Base-by-base conservation (phyloP, 2,113 vertebrate genomes). In the Dendrocopos noguchii region DNA sequence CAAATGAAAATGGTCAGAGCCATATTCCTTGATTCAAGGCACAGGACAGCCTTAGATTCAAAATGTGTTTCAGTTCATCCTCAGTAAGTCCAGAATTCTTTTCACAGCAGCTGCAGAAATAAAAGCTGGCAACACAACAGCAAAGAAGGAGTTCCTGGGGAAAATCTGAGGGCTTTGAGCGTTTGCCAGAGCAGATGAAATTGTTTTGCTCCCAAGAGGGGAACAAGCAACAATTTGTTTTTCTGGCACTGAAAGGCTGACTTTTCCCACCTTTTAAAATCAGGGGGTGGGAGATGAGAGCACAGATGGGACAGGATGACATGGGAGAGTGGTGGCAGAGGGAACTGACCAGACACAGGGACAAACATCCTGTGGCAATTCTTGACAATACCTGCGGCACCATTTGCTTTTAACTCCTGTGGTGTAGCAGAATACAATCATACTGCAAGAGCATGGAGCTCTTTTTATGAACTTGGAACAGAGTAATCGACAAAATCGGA, bases 221-320 rank as follows among this genome's bases (percentile, higher is more conserved):
- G 65, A 96, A 86, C 82, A 94, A 78, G 87, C 53, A 90, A 61
- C 76, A 95, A 91, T 94, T 92, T 85, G 70, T 91, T 94, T 82
- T 91, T 83, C 80, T 95, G 91, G 87, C 87, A 94, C 70, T 1
- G 5, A 80, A 92, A 72, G 52, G 17, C 61, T 73, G 31, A 52
- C 50, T 52, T 52, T 52, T 21, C 22, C 50, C 50, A 24, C 18
- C 50, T 52, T 25, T 52, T 52, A 52, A 52, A 25, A 25, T 52
- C 22, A 7, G 50, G 50, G 50, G 47, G 8, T 25, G 50, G 22
- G 22, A 52, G 22, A 12, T 52, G 50, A 52, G 11, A 52, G 22
- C 12, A 18, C 24, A 24, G 50, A 52, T 52, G 50, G 24, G 50
- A 24, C 50, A 52, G 50, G 50, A 52, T 52, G 12, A 52, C 50